Conservation (phyloP, 2,888 invertebrate species). For the Malthinus flaveolus region DNA sequence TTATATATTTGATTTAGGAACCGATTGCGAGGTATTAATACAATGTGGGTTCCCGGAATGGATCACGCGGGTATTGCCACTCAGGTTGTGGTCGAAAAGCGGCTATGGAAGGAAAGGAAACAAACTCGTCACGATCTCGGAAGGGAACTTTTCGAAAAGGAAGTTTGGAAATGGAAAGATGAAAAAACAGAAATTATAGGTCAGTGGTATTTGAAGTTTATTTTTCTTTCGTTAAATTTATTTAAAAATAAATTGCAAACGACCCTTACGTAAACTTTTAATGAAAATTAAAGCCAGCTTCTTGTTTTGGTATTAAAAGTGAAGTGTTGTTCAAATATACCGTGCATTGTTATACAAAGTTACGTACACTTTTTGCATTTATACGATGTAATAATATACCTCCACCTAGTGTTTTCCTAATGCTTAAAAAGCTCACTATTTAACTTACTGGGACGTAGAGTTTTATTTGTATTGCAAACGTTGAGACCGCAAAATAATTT, state of each 20-base stretch:
- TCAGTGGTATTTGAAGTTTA: conserved; percentile 47
- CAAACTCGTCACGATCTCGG: conserved; percentile 93
- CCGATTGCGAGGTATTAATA: conserved; percentile 90
- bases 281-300: too few relatives aligned
- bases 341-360: too few relatives aligned
- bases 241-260: too few relatives aligned
- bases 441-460: neutral
- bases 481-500: too few relatives aligned
- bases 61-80: conserved; percentile 99
- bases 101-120: conserved; percentile 84
- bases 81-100: conserved; percentile 98
- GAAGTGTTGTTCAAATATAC: too few relatives aligned
- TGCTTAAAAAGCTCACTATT: neutral
- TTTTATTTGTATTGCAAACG: neutral
- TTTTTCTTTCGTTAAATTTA: neutral
- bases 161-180: conserved; percentile 95
- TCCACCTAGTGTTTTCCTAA: too few relatives aligned
- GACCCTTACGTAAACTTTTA: too few relatives aligned
- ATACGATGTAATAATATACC: too few relatives aligned
- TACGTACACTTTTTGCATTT: too few relatives aligned
- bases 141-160: conserved; percentile 86
- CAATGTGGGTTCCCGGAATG: conserved; percentile 96
- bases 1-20: conserved; percentile 61
- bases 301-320: too few relatives aligned
- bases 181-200: conserved; percentile 59